Evolutionary conservation across 2,888 invertebrate genomes (phyloP).

Genomic region (Kuschelorhynchus macadamiae): DNA sequence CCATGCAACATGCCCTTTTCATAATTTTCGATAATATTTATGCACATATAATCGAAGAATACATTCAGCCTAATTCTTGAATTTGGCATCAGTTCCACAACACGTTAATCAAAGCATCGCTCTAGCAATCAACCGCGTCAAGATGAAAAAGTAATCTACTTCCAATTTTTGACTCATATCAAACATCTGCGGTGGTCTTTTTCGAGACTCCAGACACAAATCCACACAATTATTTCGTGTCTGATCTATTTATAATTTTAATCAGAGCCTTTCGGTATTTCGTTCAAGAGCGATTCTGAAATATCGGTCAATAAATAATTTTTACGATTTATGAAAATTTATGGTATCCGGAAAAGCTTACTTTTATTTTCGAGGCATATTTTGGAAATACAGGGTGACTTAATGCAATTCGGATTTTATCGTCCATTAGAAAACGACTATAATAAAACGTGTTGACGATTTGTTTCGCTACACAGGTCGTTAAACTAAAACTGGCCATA

Average conservation of each 20-base stretch:
- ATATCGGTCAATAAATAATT: conserved; percentile 26
- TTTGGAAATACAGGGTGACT: conserved; percentile 12
- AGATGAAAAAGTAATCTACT: background rate
- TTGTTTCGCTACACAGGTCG: too few species aligned
- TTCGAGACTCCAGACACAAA: conserved; percentile 24
- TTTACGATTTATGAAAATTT: conserved; percentile 26
- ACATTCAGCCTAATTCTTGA: too few species aligned
- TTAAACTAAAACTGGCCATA: too few species aligned
- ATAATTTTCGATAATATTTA: too few species aligned
- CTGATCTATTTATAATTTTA: conserved; percentile 35
- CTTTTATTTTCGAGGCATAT: background rate
- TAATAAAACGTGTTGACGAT: too few species aligned
- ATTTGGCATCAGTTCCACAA: too few species aligned
- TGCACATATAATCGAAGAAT: too few species aligned
- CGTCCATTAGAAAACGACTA: too few species aligned
- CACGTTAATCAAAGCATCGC: too few species aligned
- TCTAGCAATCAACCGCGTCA: background rate
- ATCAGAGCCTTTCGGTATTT: conserved; percentile 11
- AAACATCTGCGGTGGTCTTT: conserved; percentile 22
- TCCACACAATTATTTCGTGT: conserved; percentile 15
- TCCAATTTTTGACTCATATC: conserved; percentile 18
- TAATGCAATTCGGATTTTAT: background rate
- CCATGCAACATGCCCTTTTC: too few species aligned
- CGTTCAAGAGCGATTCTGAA: conserved; percentile 14
- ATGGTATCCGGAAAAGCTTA: conserved; percentile 19